Base-by-base conservation (phyloP, 2,888 invertebrate genomes). In the Stenchaetothrips biformis region DNA sequence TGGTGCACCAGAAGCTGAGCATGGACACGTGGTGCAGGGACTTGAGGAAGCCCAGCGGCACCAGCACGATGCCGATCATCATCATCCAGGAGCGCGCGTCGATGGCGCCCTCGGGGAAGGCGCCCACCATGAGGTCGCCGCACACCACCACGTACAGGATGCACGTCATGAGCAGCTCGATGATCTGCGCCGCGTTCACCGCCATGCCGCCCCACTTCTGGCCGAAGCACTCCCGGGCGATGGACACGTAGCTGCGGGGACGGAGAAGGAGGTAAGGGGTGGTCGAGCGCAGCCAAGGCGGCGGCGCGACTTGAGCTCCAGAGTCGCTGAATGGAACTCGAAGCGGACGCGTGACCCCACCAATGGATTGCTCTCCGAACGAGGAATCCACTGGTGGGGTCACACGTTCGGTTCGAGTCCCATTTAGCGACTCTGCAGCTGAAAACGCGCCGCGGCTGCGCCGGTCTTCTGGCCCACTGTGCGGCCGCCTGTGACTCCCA, bases 141-240 rank as follows among this genome's bases (percentile, higher is more conserved):
- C 98, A 98, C 0, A 99, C 95, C 8, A 99, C 97, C 49, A 99
- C 95, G 89, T 99, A 99, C 16, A 99, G 90, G 84, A 99, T 99
- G 87, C 99, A 99, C 7, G 99, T 99, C 97, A 99, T 99, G 81
- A 99, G 89, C 0, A 99, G 90, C 87, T 99, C 99, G 82, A 99
- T 99, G 83, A 99, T 92, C 88, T 96, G 96, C 6, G 99, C 99
- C 80, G 94, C 90, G 87, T 96, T 96, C 78, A 99, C 98, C 79
- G 96, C 91, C 83, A 92, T 91, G 0, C 95, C 96, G 1, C 98
- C 98, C 86, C 95, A 92, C 85, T 92, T 93, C 82, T 94, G 92
- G 0, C 98, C 98, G 85, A 97, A 97, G 85, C 97, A 97, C 84
- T 94, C 95, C 85, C 96, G 95, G 3, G 99, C 98, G 84, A 99